These are phyloP conservation scores for Phrixothrix hirtus DNA, from an alignment of 2,888 invertebrate species.

Conservation along the genomic window DNA sequence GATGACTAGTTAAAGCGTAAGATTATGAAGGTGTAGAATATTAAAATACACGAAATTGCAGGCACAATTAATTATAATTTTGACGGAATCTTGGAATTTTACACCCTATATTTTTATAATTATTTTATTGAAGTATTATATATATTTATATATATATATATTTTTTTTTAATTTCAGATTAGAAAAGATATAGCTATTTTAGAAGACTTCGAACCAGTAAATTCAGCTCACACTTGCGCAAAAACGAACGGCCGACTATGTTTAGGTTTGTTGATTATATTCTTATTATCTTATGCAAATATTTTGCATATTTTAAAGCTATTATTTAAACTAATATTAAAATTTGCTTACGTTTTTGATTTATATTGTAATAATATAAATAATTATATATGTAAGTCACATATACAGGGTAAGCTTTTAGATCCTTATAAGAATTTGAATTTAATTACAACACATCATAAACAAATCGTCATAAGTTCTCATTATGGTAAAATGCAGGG, in stretches of 20 bases:
- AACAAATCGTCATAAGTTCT: too few species aligned
- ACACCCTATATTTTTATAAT: too few species aligned
- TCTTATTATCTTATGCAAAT: constrained; percentile 40
- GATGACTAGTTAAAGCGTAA: too few species aligned
- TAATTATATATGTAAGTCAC: neutral
- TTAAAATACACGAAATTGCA: too few species aligned
- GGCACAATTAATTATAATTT: too few species aligned
- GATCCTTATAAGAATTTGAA: too few species aligned
- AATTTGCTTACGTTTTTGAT: neutral
- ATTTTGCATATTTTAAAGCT: constrained; percentile 3
- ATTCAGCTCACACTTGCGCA: constrained; percentile 47
- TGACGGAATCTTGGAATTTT: too few species aligned
- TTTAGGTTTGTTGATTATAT: constrained; percentile 56
- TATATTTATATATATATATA: neutral
- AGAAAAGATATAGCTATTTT: constrained; percentile 50
- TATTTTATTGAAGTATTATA: too few species aligned
- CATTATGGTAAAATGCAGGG: too few species aligned
- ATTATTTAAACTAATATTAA: constrained; percentile 1
- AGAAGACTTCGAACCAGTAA: constrained; percentile 43
- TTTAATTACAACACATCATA: too few species aligned
- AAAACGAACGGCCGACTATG: constrained; percentile 51
- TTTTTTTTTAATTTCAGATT: constrained; percentile 44
- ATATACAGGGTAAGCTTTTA: neutral
- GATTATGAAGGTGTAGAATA: too few species aligned
- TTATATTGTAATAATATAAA: neutral